Evolutionary conservation across 2,113 vertebrate genomes (phyloP), one percentile per base, ranked within the genome.

Genomic region (Epinephelus fuscoguttatus): DNA sequence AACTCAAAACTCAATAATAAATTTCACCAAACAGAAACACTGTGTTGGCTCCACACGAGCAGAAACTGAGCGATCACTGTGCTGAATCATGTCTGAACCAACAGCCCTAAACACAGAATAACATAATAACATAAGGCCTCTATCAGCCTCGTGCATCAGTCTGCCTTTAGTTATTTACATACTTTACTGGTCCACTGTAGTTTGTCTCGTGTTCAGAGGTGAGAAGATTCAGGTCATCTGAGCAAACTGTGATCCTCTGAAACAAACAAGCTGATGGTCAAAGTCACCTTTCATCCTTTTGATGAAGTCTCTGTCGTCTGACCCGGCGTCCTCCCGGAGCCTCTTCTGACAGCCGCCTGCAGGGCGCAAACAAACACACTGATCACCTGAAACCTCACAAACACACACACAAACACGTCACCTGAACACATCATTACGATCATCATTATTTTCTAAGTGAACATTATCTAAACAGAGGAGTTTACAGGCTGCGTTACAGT

Each of bases 221-320:
- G 45, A 57, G 50, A 50, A 42, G 33, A 47, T 37, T 37, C 33
- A 37, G 33, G 33, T 37, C 33, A 37, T 37, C 33, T 37, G 64
- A 78, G 11, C 18, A 9, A 42, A 33, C 52, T 25, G 70, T 18
- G 53, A 57, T 55, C 67, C 37, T 45, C 3, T 49, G 45, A 77
- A 67, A 74, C 18, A 17, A 75, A 82, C 0, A 5, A 70, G 60
- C 25, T 10, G 27, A 74, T 57, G 87, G 77, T 68, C 15, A 81
- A 85, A 74, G 80, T 98, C 97, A 92, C 97, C 96, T 93, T 98
- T 99, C 96, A 98, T 97, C 93, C 97, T 97, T 92, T 99, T 99
- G 94, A 97, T 97, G 90, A 97, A 96, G 88, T 98, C 97, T 95
- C 98, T 97, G 93, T 99, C 97, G 1, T 98, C 97, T 57, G 95